A percentile compares a stretch with the other conserved stretches of the same genome.
These are phyloP conservation scores for Meiosimyza decipiens DNA, from an alignment of 2,888 invertebrate genomes.

Conservation along the genomic window DNA sequence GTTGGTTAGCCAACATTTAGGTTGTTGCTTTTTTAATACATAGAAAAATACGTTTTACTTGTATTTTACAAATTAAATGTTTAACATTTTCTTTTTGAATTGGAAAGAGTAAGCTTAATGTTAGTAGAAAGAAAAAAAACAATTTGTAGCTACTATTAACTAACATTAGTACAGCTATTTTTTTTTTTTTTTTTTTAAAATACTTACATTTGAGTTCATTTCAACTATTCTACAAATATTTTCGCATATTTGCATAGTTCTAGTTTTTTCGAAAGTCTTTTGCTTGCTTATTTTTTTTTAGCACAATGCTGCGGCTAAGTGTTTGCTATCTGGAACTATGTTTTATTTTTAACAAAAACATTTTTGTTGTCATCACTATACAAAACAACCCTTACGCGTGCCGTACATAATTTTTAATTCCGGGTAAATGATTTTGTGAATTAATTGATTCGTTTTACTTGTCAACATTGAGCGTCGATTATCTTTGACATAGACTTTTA, in stretches of 20 bases:
- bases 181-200: not conserved
- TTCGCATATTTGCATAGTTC: constrained; percentile 4
- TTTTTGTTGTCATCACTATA: constrained; percentile 70
- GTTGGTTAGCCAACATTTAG: no score
- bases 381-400: constrained; percentile 80
- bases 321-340: constrained; percentile 11
- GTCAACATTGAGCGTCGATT: constrained; percentile 80
- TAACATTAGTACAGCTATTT: not conserved
- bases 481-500: constrained; percentile 85
- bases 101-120: not conserved
- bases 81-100: constrained; percentile 1
- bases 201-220: not conserved
- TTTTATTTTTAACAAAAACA: constrained; percentile 4
- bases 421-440: constrained; percentile 83
- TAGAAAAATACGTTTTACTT: constrained; percentile 20
- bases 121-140: no score
- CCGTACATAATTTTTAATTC: constrained; percentile 89
- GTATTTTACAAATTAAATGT: constrained; percentile 8
- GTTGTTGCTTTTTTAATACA: no score
- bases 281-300: constrained; percentile 20
- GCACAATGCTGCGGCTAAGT: constrained; percentile 8
- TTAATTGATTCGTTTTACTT: constrained; percentile 79
- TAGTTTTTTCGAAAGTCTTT: constrained; percentile 26
- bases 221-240: constrained; percentile 5
- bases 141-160: no score